A percentile compares a stretch with the other conserved stretches of the same genome.
phyloP scores from a whole-genome alignment of 64 coral and sea anemone species.

The Acropora yongei region DNA sequence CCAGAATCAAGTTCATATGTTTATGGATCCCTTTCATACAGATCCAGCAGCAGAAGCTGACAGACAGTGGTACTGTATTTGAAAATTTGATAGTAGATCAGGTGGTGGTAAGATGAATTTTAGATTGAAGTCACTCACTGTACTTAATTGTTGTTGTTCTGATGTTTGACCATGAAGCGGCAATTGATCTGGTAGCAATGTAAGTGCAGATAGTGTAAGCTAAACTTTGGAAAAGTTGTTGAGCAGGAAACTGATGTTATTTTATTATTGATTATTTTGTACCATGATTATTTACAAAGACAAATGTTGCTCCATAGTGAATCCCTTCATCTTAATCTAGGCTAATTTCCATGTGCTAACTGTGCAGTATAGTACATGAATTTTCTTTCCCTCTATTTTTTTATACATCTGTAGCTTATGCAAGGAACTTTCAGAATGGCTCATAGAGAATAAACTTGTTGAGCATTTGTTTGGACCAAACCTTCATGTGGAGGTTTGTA shows the following conservation, averaged over 20 bases:
- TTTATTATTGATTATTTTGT: too few species aligned
- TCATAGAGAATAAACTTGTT: conserved; percentile 95
- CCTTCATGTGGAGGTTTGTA: conserved; percentile 93
- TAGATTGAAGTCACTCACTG: too few species aligned
- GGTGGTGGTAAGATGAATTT: too few species aligned
- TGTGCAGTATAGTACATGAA: not conserved
- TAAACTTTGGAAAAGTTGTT: too few species aligned
- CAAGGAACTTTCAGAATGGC: conserved; percentile 85
- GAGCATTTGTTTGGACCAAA: conserved; percentile 99
- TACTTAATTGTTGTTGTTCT: too few species aligned
- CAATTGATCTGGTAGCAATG: too few species aligned
- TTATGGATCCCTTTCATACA: conserved; percentile 95
- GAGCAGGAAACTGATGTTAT: too few species aligned
- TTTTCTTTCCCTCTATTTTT: not conserved
- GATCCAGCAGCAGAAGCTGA: conserved; percentile 83
- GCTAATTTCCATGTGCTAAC: not conserved
- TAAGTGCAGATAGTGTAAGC: too few species aligned
- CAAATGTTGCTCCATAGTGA: too few species aligned
- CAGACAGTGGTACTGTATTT: conserved; percentile 59
- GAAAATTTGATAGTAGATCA: not conserved
- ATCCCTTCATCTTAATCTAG: too few species aligned
- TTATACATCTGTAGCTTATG: conserved; percentile 68
- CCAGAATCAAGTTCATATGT: conserved; percentile 99
- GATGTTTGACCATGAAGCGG: too few species aligned
- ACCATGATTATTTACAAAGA: too few species aligned